Base-by-base conservation (phyloP, 2,888 invertebrate genomes). In the Stegana nigrithorax region DNA sequence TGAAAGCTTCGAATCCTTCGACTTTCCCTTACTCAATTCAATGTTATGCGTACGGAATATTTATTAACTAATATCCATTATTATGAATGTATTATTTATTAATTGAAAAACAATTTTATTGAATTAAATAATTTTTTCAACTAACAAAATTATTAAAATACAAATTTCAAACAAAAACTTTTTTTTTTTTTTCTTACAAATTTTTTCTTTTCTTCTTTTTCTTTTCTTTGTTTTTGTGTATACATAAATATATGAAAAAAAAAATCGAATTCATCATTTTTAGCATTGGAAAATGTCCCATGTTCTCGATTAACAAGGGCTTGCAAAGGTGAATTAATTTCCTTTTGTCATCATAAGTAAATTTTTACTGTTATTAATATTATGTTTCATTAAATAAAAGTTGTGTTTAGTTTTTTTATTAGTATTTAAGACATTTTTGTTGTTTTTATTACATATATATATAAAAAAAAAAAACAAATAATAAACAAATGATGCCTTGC, bases 221-320 rank as follows among this genome's bases (percentile, higher is more conserved):
- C 6, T 29, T n/a, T n/a, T 87, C 19, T 21, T 47, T 21, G 85
- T 87, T 86, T 87, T 88, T 88, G 87, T 87, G 56, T 56, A 63
- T 64, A 53, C 21, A 60, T 10, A 47, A 47, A 47, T 12, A 47
- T 19, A 47, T 23, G 45, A 58, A 36, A 36, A 63, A 66, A 59
- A 58, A 59, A 45, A 50, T 50, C 14, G 59, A 63, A 68, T 68
- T 75, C 70, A 73, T 80, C 73, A 81, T 80, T 89, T 89, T 76
- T 89, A 90, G 90, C 90, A 88, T 92, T 88, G 93, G 93, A 87
- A 93, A 93, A 89, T 91, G 92, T 84, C 89, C 84, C 77, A 81
- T 93, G 87, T 90, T 93, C 86, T 92, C 92, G 87, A 92, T 93
- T 89, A 93, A 92, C 90, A 93, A 92, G 89, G 93, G 93, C 87